Conservation (phyloP, 92 coral and sea anemone species). For the Diadumene lineata region DNA sequence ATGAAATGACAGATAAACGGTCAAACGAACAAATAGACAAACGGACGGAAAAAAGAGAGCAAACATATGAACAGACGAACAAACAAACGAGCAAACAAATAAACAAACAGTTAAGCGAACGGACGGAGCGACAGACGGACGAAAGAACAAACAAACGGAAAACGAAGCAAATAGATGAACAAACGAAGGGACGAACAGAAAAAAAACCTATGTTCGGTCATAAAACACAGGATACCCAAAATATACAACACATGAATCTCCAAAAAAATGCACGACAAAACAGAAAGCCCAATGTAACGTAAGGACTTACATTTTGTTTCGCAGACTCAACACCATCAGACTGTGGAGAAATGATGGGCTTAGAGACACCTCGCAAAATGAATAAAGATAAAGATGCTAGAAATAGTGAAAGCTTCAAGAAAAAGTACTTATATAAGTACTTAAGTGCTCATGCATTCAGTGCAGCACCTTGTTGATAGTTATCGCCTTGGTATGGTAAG, state of each 20-base stretch:
- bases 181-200: too few relatives aligned
- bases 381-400: not conserved
- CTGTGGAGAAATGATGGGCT: conserved; percentile 25
- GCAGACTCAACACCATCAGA: conserved; percentile 13
- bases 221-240: not conserved
- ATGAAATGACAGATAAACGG: too few relatives aligned
- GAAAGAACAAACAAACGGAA: too few relatives aligned
- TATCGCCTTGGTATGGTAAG: too few relatives aligned
- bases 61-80: too few relatives aligned
- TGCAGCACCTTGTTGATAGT: not conserved
- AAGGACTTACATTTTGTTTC: conserved; percentile 20
- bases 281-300: conserved; percentile 11
- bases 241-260: not conserved
- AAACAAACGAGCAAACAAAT: too few relatives aligned
- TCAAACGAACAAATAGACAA: too few relatives aligned
- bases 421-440: too few relatives aligned
- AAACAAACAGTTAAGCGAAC: too few relatives aligned
- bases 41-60: too few relatives aligned
- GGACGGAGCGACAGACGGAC: too few relatives aligned
- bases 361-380: not conserved
- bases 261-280: not conserved
- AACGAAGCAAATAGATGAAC: not conserved
- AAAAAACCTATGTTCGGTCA: not conserved
- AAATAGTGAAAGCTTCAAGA: not conserved
- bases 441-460: too few relatives aligned